Conservation (phyloP, 2,888 invertebrate genomes). For the Prosopocoilus inquinatus region DNA sequence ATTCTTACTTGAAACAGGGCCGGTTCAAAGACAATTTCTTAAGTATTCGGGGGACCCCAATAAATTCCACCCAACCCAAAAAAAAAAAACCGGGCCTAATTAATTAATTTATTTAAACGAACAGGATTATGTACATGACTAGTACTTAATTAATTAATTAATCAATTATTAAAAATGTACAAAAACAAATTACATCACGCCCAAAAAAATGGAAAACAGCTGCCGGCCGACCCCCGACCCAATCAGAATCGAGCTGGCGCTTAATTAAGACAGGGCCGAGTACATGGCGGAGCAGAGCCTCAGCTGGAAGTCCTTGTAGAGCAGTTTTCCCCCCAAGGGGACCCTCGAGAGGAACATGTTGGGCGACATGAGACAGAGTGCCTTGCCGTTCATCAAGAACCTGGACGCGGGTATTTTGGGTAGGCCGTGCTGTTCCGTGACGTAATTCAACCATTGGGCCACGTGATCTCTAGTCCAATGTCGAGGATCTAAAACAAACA, state of each 20-base stretch:
- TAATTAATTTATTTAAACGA: not conserved
- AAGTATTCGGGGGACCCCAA: too few species aligned
- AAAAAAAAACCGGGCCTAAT: too few species aligned
- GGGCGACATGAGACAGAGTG: constrained; percentile 72
- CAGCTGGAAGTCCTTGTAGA: constrained; percentile 70
- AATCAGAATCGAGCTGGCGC: not conserved
- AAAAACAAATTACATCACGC: not conserved
- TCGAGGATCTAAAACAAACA: constrained; percentile 62
- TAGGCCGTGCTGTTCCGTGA: constrained; percentile 58
- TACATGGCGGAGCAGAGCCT: constrained; percentile 69
- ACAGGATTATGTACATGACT: not conserved
- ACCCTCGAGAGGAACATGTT: constrained; percentile 73
- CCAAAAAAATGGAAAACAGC: not conserved
- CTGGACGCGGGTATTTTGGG: constrained; percentile 59
- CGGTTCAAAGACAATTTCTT: too few species aligned
- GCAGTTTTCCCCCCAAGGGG: constrained; percentile 64
- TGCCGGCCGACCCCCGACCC: too few species aligned
- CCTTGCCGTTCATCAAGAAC: constrained; percentile 81
- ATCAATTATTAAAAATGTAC: not conserved
- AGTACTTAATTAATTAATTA: too few species aligned
- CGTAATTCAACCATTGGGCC: constrained; percentile 62
- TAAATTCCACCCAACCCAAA: too few species aligned
- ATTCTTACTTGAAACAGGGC: too few species aligned
- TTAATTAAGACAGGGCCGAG: constrained; percentile 6
- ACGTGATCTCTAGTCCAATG: constrained; percentile 71